Evolutionary conservation across 2,113 vertebrate genomes (phyloP).

Genomic region (Pontoporia blainvillei): DNA sequence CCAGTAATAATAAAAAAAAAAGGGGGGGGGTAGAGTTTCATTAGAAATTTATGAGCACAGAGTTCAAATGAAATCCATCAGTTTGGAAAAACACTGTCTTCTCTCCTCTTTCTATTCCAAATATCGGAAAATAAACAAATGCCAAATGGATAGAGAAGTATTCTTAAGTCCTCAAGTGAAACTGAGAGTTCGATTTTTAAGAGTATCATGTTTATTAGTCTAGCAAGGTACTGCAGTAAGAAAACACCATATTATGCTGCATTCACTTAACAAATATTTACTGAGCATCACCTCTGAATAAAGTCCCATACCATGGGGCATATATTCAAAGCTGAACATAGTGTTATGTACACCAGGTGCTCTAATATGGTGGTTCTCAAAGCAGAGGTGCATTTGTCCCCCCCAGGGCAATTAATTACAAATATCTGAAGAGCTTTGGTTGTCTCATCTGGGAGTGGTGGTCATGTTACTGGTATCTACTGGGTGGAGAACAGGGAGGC

Average conservation of each 20-base stretch:
- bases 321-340: background rate
- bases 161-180: background rate
- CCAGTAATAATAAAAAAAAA: background rate
- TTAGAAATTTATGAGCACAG: conserved; percentile 46
- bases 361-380: background rate
- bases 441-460: background rate
- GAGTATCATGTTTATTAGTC: background rate
- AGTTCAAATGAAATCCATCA: background rate
- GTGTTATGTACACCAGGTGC: background rate
- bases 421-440: background rate
- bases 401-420: background rate
- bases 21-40: background rate
- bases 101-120: background rate
- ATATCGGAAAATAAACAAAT: background rate
- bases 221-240: background rate
- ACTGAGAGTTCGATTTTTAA: background rate
- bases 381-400: background rate
- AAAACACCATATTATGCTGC: background rate
- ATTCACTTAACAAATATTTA: background rate
- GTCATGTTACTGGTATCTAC: background rate
- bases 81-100: background rate
- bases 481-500: background rate
- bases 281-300: background rate
- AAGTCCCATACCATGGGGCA: background rate
- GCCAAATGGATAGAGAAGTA: background rate